Base-by-base conservation (phyloP, 2,113 vertebrate genomes). In the Albula glossodonta region DNA sequence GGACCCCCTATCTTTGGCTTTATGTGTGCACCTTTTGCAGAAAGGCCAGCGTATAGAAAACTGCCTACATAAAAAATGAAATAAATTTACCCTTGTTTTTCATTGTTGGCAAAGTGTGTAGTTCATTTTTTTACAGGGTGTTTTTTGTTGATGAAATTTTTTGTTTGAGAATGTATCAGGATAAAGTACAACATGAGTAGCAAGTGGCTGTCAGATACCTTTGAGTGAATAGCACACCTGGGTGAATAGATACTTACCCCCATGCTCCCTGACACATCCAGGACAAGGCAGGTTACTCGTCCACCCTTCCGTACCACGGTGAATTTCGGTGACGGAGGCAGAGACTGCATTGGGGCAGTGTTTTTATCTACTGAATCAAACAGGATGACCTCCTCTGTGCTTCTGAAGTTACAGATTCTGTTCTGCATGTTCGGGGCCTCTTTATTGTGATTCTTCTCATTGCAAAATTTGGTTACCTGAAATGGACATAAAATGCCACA, bases 381-480 rank as follows among this genome's bases (percentile, higher is more conserved):
- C 93, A 0, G 12, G 31, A 94, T 94, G 17, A 96, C 87, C 13
- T 95, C 92, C 94, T 93, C 93, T 0, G 89, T 78, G 78, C 93
- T 95, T 82, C 91, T 90, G 85, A 92, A 92, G 87, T 91, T 93
- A 81, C 94, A 94, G 82, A 93, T 89, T 84, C n/a, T 86, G 87
- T 95, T 96, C 86, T 95, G 94, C 6, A 90, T 87, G 88, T 92
- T 95, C 84, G 91, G 93, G n/a, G 92, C 93, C 88, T 95, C 92
- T 77, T 52, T 86, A 56, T 94, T 95, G 85, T 94, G 92, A 51
- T 89, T 93, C 52, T 81, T 88, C 80, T 91, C 70, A 0, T 92
- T 88, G 80, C 93, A 96, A 86, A 95, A 95, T 83, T 94, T 89
- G 82, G 92, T 89, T 41, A 41, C 31, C 49, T 94, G 90, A 93